Base-by-base conservation (phyloP, 2,888 invertebrate species). In the Romanomermis culicivorax region DNA sequence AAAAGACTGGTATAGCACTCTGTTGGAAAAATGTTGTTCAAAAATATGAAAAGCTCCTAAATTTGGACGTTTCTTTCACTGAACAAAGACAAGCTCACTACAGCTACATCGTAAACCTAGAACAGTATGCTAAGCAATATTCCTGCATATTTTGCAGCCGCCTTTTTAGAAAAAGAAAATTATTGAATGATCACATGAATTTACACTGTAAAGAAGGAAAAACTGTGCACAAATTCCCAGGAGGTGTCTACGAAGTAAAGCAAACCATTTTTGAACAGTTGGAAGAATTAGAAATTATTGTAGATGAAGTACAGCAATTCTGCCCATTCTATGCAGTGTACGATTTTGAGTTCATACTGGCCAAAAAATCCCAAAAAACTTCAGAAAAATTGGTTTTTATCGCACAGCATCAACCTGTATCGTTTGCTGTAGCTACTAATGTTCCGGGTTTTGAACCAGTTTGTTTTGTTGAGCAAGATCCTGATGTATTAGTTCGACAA, bases 401-500 rank as follows among this genome's bases (percentile, higher is more conserved):
- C 4, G 42, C 11, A 14, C 11, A 42, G 42, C 30, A 25, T 11
- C 14, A 36, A 29, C 52, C 52, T 7, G 42, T 42, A 3, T 25
- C 26, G 4, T 23, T 42, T n/a, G 20, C 42, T 7, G 42, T 52
- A 11, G 20, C 30, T 36, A n/a, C 36, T 4, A 52, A 52, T 29
- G 52, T 52, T 2, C 52, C 52, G 3, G 52, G 52, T 11, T 52
- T 25, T 23, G 17, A 4, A 42, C 24, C 52, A 17, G 3, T 3
- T 20, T 52, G 52, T 23, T 52, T 52, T 20, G 42, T 52, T 42
- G 42, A 29, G 7, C 43, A 52, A 17, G 26, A 4, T n/a, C 26
- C 29, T 7, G 42, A 42, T 7, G n/a, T 45, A n/a, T 7, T 52
- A 17, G 30, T 4, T 3, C 20, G 2, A 36, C 36, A 36, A 42